Conservation (phyloP, 2,797 vertebrate genomes). For the Iguana delicatissima region DNA sequence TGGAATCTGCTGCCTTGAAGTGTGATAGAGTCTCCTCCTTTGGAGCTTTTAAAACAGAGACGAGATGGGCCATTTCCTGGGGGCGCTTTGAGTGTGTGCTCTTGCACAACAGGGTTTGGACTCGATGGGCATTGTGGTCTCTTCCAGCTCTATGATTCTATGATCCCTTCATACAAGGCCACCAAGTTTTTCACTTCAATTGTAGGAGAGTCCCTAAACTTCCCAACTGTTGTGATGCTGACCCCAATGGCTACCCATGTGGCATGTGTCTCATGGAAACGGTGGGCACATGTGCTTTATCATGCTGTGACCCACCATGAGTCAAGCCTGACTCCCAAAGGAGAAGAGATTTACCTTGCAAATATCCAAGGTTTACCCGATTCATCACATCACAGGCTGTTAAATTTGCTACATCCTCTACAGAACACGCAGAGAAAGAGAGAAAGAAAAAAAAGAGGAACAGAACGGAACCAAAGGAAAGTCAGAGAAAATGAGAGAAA, state of each 20-base stretch:
- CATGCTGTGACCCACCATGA: constrained; percentile 58
- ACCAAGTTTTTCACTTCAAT: too few relatives aligned
- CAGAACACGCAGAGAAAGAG: constrained; percentile 82
- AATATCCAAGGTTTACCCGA: constrained; percentile 99
- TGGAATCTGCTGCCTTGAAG: too few relatives aligned
- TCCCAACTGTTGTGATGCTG: neutral
- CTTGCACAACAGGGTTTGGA: too few relatives aligned
- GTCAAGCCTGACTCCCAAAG: constrained; percentile 73
- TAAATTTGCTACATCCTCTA: constrained; percentile 99
- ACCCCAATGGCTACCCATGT: neutral
- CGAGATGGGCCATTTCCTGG: too few relatives aligned
- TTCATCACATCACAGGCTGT: constrained; percentile 99
- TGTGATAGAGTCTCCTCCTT: too few relatives aligned
- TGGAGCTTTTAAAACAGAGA: too few relatives aligned
- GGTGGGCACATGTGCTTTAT: constrained; percentile 62
- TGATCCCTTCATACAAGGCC: neutral
- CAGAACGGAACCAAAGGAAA: constrained; percentile 73
- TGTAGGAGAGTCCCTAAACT: neutral
- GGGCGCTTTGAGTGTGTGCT: too few relatives aligned
- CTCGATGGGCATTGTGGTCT: too few relatives aligned
- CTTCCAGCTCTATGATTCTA: too few relatives aligned
- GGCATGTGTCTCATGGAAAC: constrained; percentile 10
- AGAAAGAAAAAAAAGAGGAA: constrained; percentile 61
- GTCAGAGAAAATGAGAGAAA: constrained; percentile 74
- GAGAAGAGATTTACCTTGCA: constrained; percentile 94